A percentile compares a stretch with the other conserved stretches of the same genome.
Evolutionary conservation across 2,888 invertebrate species (phyloP).

Genomic region (Myopa tessellatipennis): DNA sequence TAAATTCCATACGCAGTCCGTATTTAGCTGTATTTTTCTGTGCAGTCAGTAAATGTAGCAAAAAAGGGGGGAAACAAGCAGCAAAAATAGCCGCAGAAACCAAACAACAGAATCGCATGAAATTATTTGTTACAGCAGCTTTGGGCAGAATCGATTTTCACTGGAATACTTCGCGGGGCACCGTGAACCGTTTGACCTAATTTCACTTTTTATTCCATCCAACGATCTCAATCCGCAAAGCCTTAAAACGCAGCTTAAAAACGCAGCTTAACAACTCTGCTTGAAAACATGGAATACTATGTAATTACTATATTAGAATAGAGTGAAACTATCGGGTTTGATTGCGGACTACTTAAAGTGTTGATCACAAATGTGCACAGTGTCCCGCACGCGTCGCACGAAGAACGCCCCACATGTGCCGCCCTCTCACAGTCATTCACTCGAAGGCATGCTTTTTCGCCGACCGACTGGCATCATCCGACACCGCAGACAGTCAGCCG

Average conservation of each 20-base stretch:
- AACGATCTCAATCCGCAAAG: background rate
- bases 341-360: no score
- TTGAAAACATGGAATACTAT: no score
- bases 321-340: no score
- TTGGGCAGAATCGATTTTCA: background rate
- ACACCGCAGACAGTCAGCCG: background rate
- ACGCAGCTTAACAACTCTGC: no score
- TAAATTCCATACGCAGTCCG: background rate
- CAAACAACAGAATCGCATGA: background rate
- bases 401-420: no score
- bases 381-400: no score
- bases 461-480: background rate
- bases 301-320: no score
- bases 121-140: background rate
- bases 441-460: background rate
- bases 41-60: background rate
- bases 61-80: background rate
- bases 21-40: background rate
- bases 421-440: no score
- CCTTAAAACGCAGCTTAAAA: no score
- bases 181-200: conserved; percentile 21
- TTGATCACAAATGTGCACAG: no score
- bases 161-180: background rate
- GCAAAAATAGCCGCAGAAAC: background rate
- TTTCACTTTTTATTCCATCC: conserved; percentile 23